Percentiles rank a stretch among this genome's conserved stretches.
Evolutionary conservation across 2,797 vertebrate species (phyloP).

Genomic region (Alcedo atthis): DNA sequence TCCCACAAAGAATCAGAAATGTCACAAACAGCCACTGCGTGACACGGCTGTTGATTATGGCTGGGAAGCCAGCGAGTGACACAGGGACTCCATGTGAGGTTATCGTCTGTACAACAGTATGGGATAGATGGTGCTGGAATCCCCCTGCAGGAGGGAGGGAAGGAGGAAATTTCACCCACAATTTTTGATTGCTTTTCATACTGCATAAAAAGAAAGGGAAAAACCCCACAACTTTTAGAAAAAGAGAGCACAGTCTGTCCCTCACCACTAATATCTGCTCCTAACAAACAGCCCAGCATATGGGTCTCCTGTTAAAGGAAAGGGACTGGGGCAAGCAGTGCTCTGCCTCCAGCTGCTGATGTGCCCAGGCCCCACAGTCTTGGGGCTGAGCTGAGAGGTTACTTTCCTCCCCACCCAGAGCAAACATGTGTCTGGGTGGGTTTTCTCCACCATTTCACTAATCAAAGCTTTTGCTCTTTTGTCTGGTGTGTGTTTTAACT

Average conservation of each 20-base stretch:
- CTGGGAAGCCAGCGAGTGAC: not conserved
- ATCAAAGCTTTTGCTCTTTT: not conserved
- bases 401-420: not conserved
- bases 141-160: not conserved
- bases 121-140: not conserved
- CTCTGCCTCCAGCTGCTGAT: not conserved
- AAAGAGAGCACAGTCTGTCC: not conserved
- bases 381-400: not conserved
- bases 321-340: not conserved
- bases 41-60: not conserved
- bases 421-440: not conserved
- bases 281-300: not conserved
- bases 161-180: not conserved
- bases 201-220: not conserved
- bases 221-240: not conserved
- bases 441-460: not conserved
- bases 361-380: not conserved
- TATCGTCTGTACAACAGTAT: not conserved
- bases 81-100: not conserved
- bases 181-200: not conserved
- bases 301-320: not conserved
- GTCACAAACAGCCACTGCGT: not conserved
- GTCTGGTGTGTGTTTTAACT: not conserved
- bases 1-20: not conserved
- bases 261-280: not conserved